Conservation (phyloP, 2,797 vertebrate genomes). For the Helostoma temminkii region DNA sequence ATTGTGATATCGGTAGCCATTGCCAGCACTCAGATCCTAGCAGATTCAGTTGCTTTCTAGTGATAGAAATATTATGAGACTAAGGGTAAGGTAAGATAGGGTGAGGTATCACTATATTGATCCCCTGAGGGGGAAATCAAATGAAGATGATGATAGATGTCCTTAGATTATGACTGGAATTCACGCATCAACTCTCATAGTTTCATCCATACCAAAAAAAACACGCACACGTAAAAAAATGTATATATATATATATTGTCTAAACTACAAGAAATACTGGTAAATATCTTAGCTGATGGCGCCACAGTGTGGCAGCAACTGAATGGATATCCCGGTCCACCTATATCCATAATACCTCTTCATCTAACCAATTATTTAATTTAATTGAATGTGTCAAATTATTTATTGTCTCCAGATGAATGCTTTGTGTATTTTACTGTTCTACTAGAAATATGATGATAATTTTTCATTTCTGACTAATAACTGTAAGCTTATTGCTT, state of each 20-base stretch:
- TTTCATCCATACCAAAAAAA: slow-evolving; percentile 12
- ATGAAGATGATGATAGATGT: slow-evolving; percentile 9
- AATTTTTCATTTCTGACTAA: too few relatives aligned
- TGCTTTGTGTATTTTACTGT: neutral
- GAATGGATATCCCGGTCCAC: neutral
- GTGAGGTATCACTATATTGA: too few relatives aligned
- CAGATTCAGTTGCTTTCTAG: neutral
- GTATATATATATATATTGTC: too few relatives aligned
- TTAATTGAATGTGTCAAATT: neutral
- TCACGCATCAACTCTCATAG: neutral
- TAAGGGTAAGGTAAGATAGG: too few relatives aligned
- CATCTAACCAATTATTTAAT: neutral
- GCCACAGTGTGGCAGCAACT: slow-evolving; percentile 65
- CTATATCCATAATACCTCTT: neutral
- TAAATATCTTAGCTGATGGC: slow-evolving; percentile 29
- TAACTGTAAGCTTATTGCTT: neutral
- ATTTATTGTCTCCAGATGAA: neutral
- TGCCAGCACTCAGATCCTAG: neutral
- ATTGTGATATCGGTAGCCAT: neutral
- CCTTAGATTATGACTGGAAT: neutral
- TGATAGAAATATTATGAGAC: neutral
- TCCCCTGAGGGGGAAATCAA: too few relatives aligned
- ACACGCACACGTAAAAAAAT: neutral
- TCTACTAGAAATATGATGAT: neutral
- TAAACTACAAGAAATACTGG: too few relatives aligned